Conservation (phyloP, 2,888 invertebrate species). For the Cryptocephalus moraei region DNA sequence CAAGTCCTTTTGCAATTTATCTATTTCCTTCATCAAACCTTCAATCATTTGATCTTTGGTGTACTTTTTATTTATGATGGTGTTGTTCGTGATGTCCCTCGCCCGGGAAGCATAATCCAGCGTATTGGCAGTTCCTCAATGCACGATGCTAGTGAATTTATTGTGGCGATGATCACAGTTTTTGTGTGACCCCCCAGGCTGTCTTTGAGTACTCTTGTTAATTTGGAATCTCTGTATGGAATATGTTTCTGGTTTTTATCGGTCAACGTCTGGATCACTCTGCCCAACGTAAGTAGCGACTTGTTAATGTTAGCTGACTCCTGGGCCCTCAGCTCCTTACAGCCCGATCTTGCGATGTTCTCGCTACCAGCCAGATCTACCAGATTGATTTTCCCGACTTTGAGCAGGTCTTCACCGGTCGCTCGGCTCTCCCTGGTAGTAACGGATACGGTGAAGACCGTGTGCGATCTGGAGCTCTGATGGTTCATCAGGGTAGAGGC, state of each 20-base stretch:
- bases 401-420: constrained; percentile 87
- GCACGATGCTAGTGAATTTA: constrained; percentile 81
- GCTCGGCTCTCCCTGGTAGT: constrained; percentile 80
- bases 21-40: constrained; percentile 8
- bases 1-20: constrained; percentile 65
- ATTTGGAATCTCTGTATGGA: constrained; percentile 84
- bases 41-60: constrained; percentile 86
- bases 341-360: constrained; percentile 93
- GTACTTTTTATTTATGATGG: constrained; percentile 86
- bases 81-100: constrained; percentile 85
- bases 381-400: constrained; percentile 93
- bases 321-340: constrained; percentile 73
- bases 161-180: constrained; percentile 94
- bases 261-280: constrained; percentile 86
- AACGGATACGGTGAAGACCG: constrained; percentile 89
- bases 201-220: constrained; percentile 90
- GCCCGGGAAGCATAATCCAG: constrained; percentile 92
- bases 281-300: constrained; percentile 76
- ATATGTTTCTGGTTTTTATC: constrained; percentile 80
- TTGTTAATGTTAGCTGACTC: constrained; percentile 97
- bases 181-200: constrained; percentile 94
- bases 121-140: constrained; percentile 91
- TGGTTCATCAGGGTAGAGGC: constrained; percentile 93
- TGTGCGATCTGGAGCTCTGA: constrained; percentile 87
- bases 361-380: constrained; percentile 97